Base-by-base conservation (phyloP, 2,113 vertebrate species). In the Perccottus glenii region DNA sequence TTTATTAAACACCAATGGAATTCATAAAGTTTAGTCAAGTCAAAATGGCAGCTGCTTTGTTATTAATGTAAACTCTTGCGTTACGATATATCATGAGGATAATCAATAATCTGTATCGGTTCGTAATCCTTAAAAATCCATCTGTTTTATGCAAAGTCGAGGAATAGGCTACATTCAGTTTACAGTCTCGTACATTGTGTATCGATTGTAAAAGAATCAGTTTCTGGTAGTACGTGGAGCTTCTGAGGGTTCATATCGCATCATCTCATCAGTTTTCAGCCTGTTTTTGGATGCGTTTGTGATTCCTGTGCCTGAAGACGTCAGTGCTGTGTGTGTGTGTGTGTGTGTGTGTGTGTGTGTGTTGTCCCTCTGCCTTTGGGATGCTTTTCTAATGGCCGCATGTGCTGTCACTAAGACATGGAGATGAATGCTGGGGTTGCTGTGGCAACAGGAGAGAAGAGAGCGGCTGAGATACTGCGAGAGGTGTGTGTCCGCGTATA, bases 371-470 rank as follows among this genome's bases (percentile, higher is more conserved):
- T 45, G 27, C 10, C 60, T 48, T 56, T 8, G 11, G 5, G 51
- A 70, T 67, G 56, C 7, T 19, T 75, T 56, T 66, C 79, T 80
- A 70, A 75, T 70, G 67, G 71, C 73, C 79, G 76, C 86, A 83
- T 88, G 86, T 85, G 87, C 68, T 85, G 72, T 77, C 72, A 70
- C 53, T 5, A 69, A 84, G 82, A 84, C 62, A 65, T 8, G 45
- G 77, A 84, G 83, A 75, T 60, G 44, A 85, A 67, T 70, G 73
- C 84, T 75, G 79, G 67, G 52, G 84, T 87, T 84, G 83, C 87
- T 81, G 79, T 90, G 82, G 87, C 82, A 89, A 91, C 88, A 89
- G 70, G 57, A 80, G 53, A 62, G 33, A 80, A 75, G 79, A 83
- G 75, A 55, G 33, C 32, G 6, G 72, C 68, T 6, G 55, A 63